These are phyloP conservation scores for Leptinotarsa peninsularis DNA, from an alignment of 2,888 invertebrate species.

Conservation along the genomic window DNA sequence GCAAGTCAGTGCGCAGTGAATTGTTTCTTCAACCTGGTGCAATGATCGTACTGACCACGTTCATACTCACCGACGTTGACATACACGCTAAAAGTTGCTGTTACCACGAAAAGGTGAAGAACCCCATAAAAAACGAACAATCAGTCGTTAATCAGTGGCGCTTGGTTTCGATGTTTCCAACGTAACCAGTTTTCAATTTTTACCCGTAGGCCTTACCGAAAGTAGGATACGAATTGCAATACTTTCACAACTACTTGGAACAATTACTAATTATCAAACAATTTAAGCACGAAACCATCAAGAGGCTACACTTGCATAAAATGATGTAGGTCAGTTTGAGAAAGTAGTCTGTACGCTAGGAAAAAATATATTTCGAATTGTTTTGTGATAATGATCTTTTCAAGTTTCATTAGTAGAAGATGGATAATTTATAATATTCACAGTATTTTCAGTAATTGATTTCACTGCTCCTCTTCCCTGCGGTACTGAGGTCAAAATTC, in stretches of 20 bases:
- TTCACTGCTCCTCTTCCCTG: no score
- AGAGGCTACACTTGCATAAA: neutral
- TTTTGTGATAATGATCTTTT: no score
- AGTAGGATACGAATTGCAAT: constrained; percentile 27
- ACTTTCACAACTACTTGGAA: constrained; percentile 30
- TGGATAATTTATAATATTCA: no score
- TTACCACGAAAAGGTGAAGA: constrained; percentile 3
- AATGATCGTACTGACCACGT: neutral
- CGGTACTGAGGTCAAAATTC: no score
- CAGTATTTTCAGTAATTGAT: no score
- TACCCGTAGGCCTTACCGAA: neutral
- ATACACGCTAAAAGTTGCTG: neutral
- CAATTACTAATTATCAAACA: constrained; percentile 29
- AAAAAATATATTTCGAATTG: neutral
- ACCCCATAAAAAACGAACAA: constrained; percentile 14
- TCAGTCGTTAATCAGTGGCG: constrained; percentile 10
- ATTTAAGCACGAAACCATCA: constrained; percentile 12
- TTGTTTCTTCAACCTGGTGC: no score
- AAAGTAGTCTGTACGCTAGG: constrained; percentile 1
- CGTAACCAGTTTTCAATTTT: constrained; percentile 9
- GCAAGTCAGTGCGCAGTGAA: no score
- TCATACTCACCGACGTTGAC: neutral
- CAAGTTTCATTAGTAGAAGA: no score
- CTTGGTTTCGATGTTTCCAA: neutral
- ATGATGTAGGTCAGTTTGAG: constrained; percentile 15